Percentiles rank a stretch among this genome's conserved stretches.
phyloP scores from a whole-genome alignment of 2,888 invertebrate genomes.

The Bombylius major region DNA sequence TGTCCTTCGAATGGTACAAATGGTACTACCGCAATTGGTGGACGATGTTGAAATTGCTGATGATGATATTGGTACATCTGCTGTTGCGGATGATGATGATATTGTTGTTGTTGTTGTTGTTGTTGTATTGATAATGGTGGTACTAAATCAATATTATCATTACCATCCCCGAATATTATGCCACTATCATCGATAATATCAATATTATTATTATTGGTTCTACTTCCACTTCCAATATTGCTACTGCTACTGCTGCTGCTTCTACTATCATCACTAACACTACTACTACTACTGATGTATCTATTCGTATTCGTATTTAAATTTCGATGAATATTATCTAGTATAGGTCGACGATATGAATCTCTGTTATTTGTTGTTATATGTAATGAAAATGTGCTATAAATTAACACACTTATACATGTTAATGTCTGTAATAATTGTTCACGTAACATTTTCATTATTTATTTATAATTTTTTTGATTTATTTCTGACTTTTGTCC shows the following conservation, averaged over 20 bases:
- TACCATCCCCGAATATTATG: no score
- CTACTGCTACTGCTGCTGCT: background rate
- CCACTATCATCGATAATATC: no score
- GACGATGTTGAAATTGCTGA: background rate
- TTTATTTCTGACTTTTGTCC: background rate
- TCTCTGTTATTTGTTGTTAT: constrained; percentile 9
- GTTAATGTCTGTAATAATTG: constrained; percentile 11
- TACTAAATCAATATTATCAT: no score
- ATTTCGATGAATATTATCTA: no score
- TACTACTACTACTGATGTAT: background rate
- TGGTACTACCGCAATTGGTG: background rate
- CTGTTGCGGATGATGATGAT: background rate
- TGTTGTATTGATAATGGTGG: background rate
- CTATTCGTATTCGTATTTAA: no score
- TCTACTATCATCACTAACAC: constrained; percentile 4
- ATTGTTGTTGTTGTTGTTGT: background rate
- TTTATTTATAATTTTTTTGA: background rate
- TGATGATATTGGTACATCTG: background rate
- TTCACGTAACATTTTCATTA: constrained; percentile 14
- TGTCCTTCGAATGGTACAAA: background rate
- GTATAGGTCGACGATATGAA: constrained; percentile 8
- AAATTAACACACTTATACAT: constrained; percentile 12
- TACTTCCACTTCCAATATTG: background rate
- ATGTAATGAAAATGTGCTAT: constrained; percentile 12
- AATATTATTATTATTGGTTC: no score